Conservation (phyloP, 2,888 invertebrate genomes). For the Theretra japonica region DNA sequence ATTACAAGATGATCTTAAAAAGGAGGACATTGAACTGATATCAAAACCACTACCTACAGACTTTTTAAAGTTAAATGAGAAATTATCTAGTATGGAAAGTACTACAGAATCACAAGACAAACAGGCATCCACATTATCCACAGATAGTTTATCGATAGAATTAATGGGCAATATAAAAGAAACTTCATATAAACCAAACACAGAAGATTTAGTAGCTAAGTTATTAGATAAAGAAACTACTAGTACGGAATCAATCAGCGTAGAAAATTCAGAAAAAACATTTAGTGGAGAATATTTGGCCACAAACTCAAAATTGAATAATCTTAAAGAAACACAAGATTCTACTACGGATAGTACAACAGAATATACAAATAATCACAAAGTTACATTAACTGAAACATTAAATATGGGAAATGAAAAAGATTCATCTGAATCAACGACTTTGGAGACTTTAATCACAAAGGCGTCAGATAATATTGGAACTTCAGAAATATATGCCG, state of each 20-base stretch:
- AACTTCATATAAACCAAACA: background rate
- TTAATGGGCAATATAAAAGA: too few species aligned
- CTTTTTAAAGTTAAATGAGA: background rate
- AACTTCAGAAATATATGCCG: background rate
- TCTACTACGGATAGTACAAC: background rate
- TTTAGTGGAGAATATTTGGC: constrained; percentile 1
- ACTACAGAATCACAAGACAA: background rate
- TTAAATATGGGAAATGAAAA: background rate
- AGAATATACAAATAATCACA: background rate
- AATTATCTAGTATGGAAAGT: background rate
- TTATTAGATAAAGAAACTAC: background rate
- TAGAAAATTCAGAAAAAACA: background rate
- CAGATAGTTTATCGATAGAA: background rate
- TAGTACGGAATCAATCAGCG: background rate
- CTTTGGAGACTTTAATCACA: background rate
- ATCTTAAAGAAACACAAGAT: background rate
- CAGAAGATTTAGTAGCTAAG: background rate
- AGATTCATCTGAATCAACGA: constrained; percentile 9
- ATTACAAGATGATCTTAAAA: background rate
- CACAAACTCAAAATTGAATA: background rate
- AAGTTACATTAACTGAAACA: background rate
- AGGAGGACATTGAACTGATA: background rate
- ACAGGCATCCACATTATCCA: background rate
- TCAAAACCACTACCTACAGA: background rate
- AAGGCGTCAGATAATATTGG: background rate